Conservation (phyloP, 2,888 invertebrate species). For the Sylvicola fuscatus region DNA sequence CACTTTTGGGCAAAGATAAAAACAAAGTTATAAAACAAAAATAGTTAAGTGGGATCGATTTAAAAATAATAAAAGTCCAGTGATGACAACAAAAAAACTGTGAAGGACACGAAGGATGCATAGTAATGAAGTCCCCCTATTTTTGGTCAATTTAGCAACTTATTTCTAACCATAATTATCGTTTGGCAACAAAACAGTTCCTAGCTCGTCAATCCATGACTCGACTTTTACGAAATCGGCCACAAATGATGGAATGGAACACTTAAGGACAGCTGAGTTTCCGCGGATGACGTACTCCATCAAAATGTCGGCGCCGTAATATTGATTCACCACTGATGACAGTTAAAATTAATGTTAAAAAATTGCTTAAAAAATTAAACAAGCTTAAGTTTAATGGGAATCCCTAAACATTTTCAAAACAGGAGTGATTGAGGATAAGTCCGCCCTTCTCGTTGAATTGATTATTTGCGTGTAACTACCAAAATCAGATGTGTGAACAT, state of each 20-base stretch:
- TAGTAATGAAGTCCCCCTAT: no score
- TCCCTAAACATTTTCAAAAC: no score
- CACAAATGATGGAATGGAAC: constrained; percentile 54
- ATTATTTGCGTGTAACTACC: constrained; percentile 30
- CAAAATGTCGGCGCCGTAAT: constrained; percentile 48
- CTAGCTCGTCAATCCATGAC: constrained; percentile 51
- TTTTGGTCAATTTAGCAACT: not conserved
- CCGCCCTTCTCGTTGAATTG: no score
- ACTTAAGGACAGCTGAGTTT: constrained; percentile 49
- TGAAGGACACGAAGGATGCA: not conserved
- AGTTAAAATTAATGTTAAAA: no score
- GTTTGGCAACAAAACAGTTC: constrained; percentile 1
- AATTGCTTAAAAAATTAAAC: no score
- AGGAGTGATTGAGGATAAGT: no score
- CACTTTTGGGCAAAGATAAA: constrained; percentile 29
- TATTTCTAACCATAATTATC: constrained; percentile 3
- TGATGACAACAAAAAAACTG: not conserved
- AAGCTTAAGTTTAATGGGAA: no score
- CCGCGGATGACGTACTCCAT: constrained; percentile 54
- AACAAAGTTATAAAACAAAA: constrained; percentile 1
- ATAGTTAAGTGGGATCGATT: not conserved
- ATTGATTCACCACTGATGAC: constrained; percentile 45
- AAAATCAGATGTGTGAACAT: constrained; percentile 46
- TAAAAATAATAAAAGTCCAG: not conserved
- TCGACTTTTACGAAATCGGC: constrained; percentile 51